A percentile compares a stretch with the other conserved stretches of the same genome.
These are phyloP conservation scores for Ichneumoninae sp. DNA, from an alignment of 2,888 invertebrate genomes.

Conservation along the genomic window DNA sequence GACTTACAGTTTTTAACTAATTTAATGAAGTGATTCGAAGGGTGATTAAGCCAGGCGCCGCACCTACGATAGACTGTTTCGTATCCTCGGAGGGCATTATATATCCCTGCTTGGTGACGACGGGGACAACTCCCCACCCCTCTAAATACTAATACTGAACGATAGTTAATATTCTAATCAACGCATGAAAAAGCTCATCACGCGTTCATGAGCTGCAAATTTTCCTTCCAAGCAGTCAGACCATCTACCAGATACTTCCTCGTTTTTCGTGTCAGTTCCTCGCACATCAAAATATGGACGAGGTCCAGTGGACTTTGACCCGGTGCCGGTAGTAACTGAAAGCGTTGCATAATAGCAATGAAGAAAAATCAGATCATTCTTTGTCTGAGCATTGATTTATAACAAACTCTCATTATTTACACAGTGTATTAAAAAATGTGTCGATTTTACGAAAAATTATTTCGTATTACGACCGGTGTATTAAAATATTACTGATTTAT, in stretches of 20 bases:
- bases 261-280: no score
- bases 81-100: slow-evolving; percentile 4
- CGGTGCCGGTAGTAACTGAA: no score
- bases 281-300: no score
- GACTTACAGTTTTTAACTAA: not conserved
- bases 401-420: slow-evolving; percentile 55
- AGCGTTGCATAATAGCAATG: no score
- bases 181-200: not conserved
- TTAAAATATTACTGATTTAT: slow-evolving; percentile 3
- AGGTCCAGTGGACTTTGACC: no score
- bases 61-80: slow-evolving; percentile 8
- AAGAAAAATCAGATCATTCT: not conserved
- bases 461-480: not conserved
- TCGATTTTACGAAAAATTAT: not conserved
- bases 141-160: not conserved
- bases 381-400: slow-evolving; percentile 42
- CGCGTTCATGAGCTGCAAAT: not conserved
- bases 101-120: not conserved
- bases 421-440: slow-evolving; percentile 40
- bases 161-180: slow-evolving; percentile 27
- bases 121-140: not conserved
- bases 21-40: not conserved
- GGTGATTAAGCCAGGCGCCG: not conserved
- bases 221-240: no score
- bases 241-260: no score